These are phyloP conservation scores for Limnephilus auricula DNA, from an alignment of 2,888 invertebrate species.

Conservation along the genomic window DNA sequence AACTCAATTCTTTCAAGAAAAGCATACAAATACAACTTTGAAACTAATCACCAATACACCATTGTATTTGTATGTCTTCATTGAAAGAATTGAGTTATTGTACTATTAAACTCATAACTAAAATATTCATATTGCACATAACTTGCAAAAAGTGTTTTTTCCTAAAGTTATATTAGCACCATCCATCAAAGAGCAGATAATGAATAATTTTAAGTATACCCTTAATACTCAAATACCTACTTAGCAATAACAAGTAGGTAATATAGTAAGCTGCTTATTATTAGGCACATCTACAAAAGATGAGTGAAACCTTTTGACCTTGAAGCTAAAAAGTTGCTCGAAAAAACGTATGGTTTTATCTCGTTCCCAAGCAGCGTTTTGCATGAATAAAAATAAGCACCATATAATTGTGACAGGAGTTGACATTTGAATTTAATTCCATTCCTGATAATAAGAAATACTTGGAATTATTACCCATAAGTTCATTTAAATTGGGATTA, in stretches of 20 bases:
- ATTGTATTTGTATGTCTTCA: too few relatives aligned
- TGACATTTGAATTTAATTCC: conserved; percentile 7
- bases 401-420: not conserved
- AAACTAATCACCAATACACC: too few relatives aligned
- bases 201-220: too few relatives aligned
- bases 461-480: not conserved
- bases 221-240: not conserved
- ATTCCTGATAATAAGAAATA: not conserved
- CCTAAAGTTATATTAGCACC: too few relatives aligned
- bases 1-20: too few relatives aligned
- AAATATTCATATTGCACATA: too few relatives aligned
- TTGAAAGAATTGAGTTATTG: too few relatives aligned
- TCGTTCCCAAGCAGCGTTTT: not conserved
- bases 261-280: not conserved
- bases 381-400: not conserved
- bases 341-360: not conserved
- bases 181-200: too few relatives aligned
- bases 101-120: too few relatives aligned
- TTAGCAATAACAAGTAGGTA: not conserved
- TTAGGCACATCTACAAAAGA: not conserved
- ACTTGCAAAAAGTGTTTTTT: too few relatives aligned
- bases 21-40: too few relatives aligned
- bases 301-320: not conserved
- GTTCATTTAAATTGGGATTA: not conserved
- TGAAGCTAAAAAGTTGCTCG: not conserved